phyloP scores from a whole-genome alignment of 1,140 invertebrate genomes.

The Papilio polytes region DNA sequence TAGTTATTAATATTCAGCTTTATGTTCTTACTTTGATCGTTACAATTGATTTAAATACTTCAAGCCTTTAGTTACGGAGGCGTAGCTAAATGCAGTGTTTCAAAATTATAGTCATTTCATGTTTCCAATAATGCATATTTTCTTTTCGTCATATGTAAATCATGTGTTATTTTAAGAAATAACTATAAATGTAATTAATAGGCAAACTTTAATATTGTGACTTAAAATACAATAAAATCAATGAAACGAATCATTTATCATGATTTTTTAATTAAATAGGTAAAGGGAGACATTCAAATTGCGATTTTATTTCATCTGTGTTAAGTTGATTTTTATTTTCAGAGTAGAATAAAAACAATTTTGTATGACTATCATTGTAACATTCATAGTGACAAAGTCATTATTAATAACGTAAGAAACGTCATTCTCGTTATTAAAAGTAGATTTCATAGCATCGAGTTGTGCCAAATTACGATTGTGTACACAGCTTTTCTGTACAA shows the following conservation, averaged over 20 bases:
- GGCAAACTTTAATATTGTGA: too few relatives aligned
- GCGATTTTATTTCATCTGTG: too few relatives aligned
- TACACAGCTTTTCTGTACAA: constrained; percentile 6
- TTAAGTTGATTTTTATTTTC: background rate
- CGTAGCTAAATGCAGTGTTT: background rate
- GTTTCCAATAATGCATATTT: background rate
- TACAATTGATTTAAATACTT: constrained; percentile 21
- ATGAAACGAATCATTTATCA: too few relatives aligned
- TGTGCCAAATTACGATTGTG: constrained; percentile 10
- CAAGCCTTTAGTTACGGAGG: constrained; percentile 12
- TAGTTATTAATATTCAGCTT: constrained; percentile 17
- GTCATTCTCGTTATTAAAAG: constrained; percentile 2
- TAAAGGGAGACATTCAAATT: background rate
- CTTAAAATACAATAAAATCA: too few relatives aligned
- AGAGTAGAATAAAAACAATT: background rate
- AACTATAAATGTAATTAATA: too few relatives aligned
- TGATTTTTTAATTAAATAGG: background rate
- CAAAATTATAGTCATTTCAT: background rate
- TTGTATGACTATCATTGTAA: background rate
- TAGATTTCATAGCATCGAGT: background rate
- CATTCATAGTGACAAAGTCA: background rate
- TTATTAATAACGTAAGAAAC: background rate
- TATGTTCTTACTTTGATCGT: constrained; percentile 12
- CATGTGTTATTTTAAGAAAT: too few relatives aligned
- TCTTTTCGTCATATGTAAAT: background rate